A percentile compares a stretch with the other conserved stretches of the same genome.
Conservation (phyloP, 2,888 invertebrate genomes). For the Mythimna loreyi region DNA sequence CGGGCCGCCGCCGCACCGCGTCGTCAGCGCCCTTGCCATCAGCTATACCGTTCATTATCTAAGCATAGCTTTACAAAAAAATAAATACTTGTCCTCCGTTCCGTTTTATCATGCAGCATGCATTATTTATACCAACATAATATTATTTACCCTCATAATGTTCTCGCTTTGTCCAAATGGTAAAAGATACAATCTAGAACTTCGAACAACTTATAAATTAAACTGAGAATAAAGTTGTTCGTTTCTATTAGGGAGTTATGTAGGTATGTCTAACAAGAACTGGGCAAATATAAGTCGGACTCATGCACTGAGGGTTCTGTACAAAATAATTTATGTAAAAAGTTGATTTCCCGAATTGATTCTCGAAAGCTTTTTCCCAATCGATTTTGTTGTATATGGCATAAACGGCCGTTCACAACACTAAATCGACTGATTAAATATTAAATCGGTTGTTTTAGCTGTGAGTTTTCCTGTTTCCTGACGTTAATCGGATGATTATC, state of each 20-base stretch:
- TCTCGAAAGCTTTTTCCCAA: too few species aligned
- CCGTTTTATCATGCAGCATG: conserved; percentile 14
- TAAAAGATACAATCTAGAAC: background rate
- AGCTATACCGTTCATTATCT: conserved; percentile 41
- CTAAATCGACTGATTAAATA: too few species aligned
- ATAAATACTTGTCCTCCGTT: conserved; percentile 2
- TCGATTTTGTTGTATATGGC: too few species aligned
- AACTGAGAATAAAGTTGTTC: background rate
- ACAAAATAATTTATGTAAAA: too few species aligned
- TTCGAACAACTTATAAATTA: background rate
- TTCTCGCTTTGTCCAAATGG: background rate
- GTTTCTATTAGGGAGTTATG: background rate
- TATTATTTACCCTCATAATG: background rate
- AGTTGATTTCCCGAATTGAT: too few species aligned
- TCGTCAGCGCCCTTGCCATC: conserved; percentile 43
- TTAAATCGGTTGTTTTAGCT: too few species aligned
- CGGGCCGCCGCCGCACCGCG: conserved; percentile 14
- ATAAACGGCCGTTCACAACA: too few species aligned
- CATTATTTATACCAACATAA: background rate
- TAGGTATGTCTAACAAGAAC: too few species aligned
- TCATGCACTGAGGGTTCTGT: too few species aligned
- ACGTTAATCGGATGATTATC: too few species aligned
- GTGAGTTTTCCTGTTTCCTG: too few species aligned
- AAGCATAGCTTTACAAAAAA: conserved; percentile 40
- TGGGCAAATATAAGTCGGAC: too few species aligned